These are phyloP conservation scores for Frankliniella fusca DNA, from an alignment of 2,888 invertebrate species.

Conservation along the genomic window DNA sequence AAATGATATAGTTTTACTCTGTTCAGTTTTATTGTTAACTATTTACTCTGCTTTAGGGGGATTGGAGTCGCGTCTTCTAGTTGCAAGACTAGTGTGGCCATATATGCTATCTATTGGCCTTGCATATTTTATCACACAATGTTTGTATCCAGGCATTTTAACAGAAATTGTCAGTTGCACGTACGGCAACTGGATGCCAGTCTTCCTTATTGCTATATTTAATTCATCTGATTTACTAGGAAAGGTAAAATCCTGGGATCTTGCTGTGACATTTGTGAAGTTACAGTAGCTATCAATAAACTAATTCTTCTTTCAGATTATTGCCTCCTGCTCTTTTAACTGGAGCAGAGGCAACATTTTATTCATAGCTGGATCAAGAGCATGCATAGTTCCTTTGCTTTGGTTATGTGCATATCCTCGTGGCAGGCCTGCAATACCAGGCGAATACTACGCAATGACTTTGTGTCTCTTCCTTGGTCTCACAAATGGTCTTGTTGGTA, in stretches of 20 bases:
- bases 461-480: slow-evolving; percentile 70
- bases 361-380: slow-evolving; percentile 66
- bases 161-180: slow-evolving; percentile 82
- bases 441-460: slow-evolving; percentile 62
- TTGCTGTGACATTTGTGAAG: neutral
- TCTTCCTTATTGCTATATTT: slow-evolving; percentile 82
- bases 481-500: slow-evolving; percentile 83
- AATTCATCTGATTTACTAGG: slow-evolving; percentile 83
- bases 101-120: slow-evolving; percentile 86
- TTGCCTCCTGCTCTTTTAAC: slow-evolving; percentile 75
- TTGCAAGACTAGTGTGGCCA: slow-evolving; percentile 79
- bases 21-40: slow-evolving; percentile 29
- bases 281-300: neutral
- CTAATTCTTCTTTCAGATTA: slow-evolving; percentile 51
- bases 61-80: slow-evolving; percentile 67
- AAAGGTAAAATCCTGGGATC: slow-evolving; percentile 55
- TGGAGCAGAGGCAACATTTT: slow-evolving; percentile 78
- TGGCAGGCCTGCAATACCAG: slow-evolving; percentile 63
- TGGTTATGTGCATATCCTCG: slow-evolving; percentile 78
- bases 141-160: slow-evolving; percentile 84
- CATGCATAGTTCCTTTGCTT: slow-evolving; percentile 74
- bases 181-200: slow-evolving; percentile 85
- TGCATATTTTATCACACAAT: slow-evolving; percentile 85
- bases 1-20: neutral
- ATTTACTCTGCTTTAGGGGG: slow-evolving; percentile 56